Base-by-base conservation (phyloP, 92 coral and sea anemone species). In the Hydrozoanthus gracilis region DNA sequence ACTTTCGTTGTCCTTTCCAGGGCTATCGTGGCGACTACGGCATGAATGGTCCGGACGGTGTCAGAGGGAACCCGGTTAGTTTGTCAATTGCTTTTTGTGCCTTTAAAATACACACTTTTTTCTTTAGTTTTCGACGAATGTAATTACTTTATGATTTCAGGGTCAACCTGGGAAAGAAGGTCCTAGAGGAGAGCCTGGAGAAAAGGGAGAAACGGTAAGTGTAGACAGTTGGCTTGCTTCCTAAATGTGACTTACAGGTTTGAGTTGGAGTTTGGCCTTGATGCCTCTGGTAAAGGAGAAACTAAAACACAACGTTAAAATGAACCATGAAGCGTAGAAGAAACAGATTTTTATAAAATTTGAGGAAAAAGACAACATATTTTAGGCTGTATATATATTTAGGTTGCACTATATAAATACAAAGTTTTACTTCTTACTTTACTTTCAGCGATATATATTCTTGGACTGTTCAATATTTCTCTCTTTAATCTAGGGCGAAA, bases 1-100 rank as follows among this genome's bases (percentile, higher is more conserved):
- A 45, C 18, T 6, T 76, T 35, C 54, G n/a, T 76, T 17, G 2
- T 15, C 9, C 7, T 20, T 39, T 65, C 20, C 48, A 76, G 82
- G 82, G 82, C 27, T 76, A 76, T 46, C 82, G n/a, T 9, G 82
- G 82, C 11, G 82, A 76, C 20, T 76, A 51, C 11, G 82, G 82
- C 12, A 20, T 35, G 9, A 76, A 76, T 20, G 82, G 82, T 51
- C 82, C 82, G 44, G 82, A 76, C 20, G 82, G 82, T 18, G 44
- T 46, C 49, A 76, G 54, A 76, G 82, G 82, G 27, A 52, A 65
- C 49, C 65, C 51, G 82, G 82, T 76, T 45, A 3, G 27, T 14
- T 68, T 27, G 46, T 35, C 44, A 2, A 27, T 68, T 27, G 10
- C 46, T 7, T 8, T 35, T 7, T 68, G 9, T 68, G 39, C 39